phyloP scores from a whole-genome alignment of 1,140 invertebrate genomes.

The Hyles vespertilio region DNA sequence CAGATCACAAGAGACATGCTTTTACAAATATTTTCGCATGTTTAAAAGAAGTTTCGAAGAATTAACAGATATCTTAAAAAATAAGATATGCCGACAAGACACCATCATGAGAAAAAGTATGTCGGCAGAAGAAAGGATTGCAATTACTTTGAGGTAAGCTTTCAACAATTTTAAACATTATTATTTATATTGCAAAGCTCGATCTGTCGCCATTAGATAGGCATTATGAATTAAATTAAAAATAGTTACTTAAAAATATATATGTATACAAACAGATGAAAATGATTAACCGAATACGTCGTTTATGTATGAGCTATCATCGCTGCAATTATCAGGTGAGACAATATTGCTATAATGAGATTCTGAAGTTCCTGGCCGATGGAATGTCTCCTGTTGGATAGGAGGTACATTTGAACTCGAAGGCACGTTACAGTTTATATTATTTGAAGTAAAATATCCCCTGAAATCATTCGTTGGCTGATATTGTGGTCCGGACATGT shows the following conservation, averaged over 20 bases:
- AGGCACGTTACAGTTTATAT: background rate
- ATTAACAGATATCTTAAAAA: conserved; percentile 5
- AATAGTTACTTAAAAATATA: conserved; percentile 18
- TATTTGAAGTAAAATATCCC: conserved; percentile 23
- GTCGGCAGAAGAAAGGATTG: conserved; percentile 5
- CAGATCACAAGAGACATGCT: conserved; percentile 1
- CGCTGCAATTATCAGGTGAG: conserved; percentile 4
- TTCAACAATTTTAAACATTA: no score
- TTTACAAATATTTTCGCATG: conserved; percentile 14
- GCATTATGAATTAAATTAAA: conserved; percentile 7
- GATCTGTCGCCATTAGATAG: background rate
- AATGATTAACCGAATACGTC: conserved; percentile 5
- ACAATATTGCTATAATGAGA: background rate
- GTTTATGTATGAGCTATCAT: conserved; percentile 2
- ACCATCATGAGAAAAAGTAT: conserved; percentile 10
- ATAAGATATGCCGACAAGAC: conserved; percentile 5
- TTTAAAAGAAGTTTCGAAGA: conserved; percentile 6
- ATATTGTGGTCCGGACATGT: no score
- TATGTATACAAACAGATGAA: conserved; percentile 9
- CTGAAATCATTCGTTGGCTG: conserved; percentile 20
- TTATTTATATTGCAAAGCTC: no score
- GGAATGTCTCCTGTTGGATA: no score
- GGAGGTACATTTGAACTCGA: no score
- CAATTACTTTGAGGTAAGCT: conserved; percentile 23
- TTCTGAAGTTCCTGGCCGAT: no score